Percentiles rank a stretch among this genome's conserved stretches.
phyloP scores from a whole-genome alignment of 2,797 vertebrate species.

The Staurois parvus region DNA sequence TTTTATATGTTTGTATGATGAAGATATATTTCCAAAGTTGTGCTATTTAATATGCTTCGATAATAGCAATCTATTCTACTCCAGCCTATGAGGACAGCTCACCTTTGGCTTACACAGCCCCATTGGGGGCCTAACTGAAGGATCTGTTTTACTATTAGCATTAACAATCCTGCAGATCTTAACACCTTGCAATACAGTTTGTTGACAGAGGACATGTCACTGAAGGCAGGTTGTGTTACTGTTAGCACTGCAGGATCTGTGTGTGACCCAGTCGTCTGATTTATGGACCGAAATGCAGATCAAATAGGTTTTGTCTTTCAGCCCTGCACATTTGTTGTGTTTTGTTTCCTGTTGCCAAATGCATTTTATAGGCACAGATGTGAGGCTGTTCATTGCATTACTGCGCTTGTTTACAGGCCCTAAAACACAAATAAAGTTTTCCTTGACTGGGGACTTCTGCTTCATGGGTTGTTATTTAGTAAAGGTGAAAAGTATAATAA shows the following conservation, averaged over 20 bases:
- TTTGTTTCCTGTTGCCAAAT: constrained; percentile 6
- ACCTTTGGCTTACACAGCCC: constrained; percentile 11
- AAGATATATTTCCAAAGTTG: not conserved
- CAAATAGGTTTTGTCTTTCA: not conserved
- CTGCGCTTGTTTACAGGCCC: not conserved
- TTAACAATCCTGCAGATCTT: constrained; percentile 27
- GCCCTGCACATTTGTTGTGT: not conserved
- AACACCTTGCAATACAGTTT: not conserved
- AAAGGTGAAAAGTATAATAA: not conserved
- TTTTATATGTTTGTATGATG: not conserved
- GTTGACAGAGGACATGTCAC: not conserved
- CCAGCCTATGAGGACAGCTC: constrained; percentile 6
- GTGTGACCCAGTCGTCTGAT: constrained; percentile 24
- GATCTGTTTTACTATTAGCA: constrained; percentile 19
- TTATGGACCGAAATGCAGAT: constrained; percentile 8
- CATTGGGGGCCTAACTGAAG: not conserved
- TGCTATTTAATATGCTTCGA: not conserved
- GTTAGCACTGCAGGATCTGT: constrained; percentile 29
- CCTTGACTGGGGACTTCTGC: not conserved
- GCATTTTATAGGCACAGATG: constrained; percentile 42
- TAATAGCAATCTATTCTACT: constrained; percentile 13
- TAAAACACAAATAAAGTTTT: not conserved
- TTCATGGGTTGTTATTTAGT: not conserved
- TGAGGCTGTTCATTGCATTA: not conserved
- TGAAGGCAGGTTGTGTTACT: constrained; percentile 12